Conservation (phyloP, 1,140 invertebrate species). For the Pseudachorutes palmiensis region DNA sequence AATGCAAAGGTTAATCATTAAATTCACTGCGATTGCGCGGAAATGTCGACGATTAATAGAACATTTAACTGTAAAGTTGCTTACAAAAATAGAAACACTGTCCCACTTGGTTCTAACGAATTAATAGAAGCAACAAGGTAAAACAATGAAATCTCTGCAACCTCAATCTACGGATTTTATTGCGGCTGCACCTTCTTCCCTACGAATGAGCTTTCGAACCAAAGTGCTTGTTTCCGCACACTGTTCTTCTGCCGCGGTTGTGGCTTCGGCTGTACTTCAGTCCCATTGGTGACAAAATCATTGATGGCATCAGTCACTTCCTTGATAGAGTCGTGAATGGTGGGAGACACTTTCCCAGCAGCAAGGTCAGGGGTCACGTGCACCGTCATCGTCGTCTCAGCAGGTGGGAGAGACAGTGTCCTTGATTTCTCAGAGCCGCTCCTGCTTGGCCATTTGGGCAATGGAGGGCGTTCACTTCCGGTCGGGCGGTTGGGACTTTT, state of each 20-base stretch:
- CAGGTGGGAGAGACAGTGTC: not conserved
- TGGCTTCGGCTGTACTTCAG: constrained; percentile 19
- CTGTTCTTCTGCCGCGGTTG: constrained; percentile 27
- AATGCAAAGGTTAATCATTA: too few species aligned
- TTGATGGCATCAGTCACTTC: constrained; percentile 37
- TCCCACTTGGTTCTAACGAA: not conserved
- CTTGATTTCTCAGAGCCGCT: constrained; percentile 20
- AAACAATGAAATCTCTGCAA: not conserved
- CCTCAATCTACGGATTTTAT: not conserved
- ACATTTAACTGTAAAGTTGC: not conserved
- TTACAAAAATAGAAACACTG: constrained; percentile 21
- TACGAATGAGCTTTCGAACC: constrained; percentile 38
- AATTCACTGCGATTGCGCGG: not conserved
- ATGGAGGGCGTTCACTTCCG: constrained; percentile 24
- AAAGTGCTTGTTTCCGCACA: constrained; percentile 24
- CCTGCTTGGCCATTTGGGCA: constrained; percentile 34
- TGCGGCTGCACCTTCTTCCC: constrained; percentile 24
- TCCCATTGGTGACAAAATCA: constrained; percentile 26
- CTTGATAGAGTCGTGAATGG: constrained; percentile 36
- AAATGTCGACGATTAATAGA: not conserved
- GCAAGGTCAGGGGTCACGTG: not conserved
- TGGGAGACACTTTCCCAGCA: not conserved
- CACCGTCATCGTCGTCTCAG: not conserved
- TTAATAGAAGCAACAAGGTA: not conserved
- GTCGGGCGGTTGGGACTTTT: constrained; percentile 17